Conservation (phyloP, 2,888 invertebrate genomes). For the Drosophila putrida region DNA sequence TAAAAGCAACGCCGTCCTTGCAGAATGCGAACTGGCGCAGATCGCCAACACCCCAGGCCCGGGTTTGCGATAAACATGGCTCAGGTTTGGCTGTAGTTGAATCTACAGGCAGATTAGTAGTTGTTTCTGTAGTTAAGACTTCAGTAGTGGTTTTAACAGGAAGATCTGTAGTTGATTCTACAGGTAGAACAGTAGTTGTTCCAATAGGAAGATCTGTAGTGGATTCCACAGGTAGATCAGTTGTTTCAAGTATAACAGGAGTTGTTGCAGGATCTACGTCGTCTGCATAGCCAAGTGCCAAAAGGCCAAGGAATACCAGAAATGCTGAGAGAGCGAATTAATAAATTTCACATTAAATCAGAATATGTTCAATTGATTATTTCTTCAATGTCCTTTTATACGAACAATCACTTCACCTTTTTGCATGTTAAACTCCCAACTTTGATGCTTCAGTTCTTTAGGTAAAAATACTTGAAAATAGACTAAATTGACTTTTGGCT, state of each 20-base stretch:
- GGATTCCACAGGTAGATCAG: background rate
- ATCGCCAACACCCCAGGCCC: conserved; percentile 47
- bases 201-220: background rate
- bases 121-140: background rate
- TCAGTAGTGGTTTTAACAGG: background rate
- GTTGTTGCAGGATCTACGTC: background rate
- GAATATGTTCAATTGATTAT: background rate
- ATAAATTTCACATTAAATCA: background rate
- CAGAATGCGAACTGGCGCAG: conserved; percentile 43
- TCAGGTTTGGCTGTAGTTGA: background rate
- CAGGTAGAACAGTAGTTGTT: background rate
- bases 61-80: conserved; percentile 25
- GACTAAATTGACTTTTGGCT: conserved; percentile 51
- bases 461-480: conserved; percentile 37
- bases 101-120: background rate
- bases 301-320: conserved; percentile 43
- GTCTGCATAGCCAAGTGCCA: conserved; percentile 46
- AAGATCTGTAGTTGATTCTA: background rate
- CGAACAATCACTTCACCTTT: conserved; percentile 53
- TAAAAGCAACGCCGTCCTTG: background rate
- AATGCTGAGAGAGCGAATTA: conserved; percentile 39
- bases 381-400: background rate
- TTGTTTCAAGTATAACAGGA: background rate
- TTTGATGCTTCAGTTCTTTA: conserved; percentile 20
- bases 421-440: conserved; percentile 43